Base-by-base conservation (phyloP, 2,888 invertebrate genomes). In the Drosophila siamana region DNA sequence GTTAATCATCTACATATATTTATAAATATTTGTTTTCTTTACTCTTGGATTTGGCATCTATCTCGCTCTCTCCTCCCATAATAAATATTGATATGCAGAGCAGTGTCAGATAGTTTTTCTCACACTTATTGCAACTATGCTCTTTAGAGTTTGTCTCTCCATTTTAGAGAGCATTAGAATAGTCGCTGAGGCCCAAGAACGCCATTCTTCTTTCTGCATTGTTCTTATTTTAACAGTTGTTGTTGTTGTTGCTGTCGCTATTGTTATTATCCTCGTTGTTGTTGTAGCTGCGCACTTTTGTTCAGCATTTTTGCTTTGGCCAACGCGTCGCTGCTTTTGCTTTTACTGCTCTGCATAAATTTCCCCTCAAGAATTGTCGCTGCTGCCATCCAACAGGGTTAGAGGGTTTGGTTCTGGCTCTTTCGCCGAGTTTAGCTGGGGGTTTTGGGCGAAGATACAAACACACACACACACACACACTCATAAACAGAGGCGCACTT, bases 341-440 rank as follows among this genome's bases (percentile, higher is more conserved):
- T 63, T 75, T 78, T 71, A 64, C 75, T 74, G 66, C 78, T 81
- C 71, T 76, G 81, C 78, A 86, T 89, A 89, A 89, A 88, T 88
- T 88, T 86, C 69, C 88, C 89, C 88, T 74, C 64, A 85, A 86
- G 86, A 85, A 81, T 88, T 80, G 78, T 70, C 62, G 78, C 61
- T 50, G 47, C 66, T 69, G 56, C 46, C 36, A 13, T 40, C 41
- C 55, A 6, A n/a, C 30, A 51, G 51, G 28, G 13, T 64, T 26
- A 60, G 52, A 60, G 52, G 16, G 56, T 16, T 19, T 22, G 13
- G 9, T 9, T 52, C 33, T 38, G 36, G 36, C 13, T 54, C 19
- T 24, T 22, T 24, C n/a, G 8, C 22, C 7, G 15, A 30, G 41
- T 30, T 54, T 22, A 16, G 41, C 19, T 43, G 44, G 13, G 11